A percentile compares a stretch with the other conserved stretches of the same genome.
phyloP scores from a whole-genome alignment of 2,797 vertebrate species.

The Salarias fasciatus region DNA sequence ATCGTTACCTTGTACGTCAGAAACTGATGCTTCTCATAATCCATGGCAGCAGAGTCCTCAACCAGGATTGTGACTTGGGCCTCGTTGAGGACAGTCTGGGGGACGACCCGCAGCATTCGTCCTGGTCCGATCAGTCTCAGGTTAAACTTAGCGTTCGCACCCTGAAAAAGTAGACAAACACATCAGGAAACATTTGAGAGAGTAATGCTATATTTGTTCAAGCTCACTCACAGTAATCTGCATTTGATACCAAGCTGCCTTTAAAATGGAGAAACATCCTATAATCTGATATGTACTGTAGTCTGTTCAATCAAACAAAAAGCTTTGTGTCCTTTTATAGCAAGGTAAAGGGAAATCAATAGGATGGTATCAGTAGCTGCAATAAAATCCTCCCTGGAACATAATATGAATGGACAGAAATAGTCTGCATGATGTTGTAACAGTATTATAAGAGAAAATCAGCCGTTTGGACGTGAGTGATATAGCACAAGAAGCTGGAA shows the following conservation, averaged over 20 bases:
- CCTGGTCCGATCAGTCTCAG: conserved; percentile 90
- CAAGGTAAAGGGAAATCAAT: conserved; percentile 46
- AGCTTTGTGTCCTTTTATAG: conserved; percentile 35
- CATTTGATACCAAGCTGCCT: conserved; percentile 33
- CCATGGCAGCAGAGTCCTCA: conserved; percentile 93
- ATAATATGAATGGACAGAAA: conserved; percentile 23
- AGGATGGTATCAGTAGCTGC: conserved; percentile 35
- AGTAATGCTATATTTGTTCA: conserved; percentile 18
- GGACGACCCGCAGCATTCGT: conserved; percentile 91
- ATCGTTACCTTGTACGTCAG: conserved; percentile 89
- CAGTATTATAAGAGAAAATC: conserved; percentile 49
- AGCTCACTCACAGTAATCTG: conserved; percentile 46
- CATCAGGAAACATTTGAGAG: conserved; percentile 1
- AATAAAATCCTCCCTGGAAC: conserved; percentile 28
- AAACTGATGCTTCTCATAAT: conserved; percentile 92
- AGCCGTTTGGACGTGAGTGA: conserved; percentile 42
- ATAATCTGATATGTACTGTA: conserved; percentile 45
- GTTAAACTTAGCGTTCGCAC: conserved; percentile 96
- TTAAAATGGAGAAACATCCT: conserved; percentile 7
- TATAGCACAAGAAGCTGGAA: conserved; percentile 30
- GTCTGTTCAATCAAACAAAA: conserved; percentile 55
- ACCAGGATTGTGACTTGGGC: conserved; percentile 97
- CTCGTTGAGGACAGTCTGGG: conserved; percentile 95
- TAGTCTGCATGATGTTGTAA: conserved; percentile 38
- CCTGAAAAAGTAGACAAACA: conserved; percentile 77